phyloP scores from a whole-genome alignment of 2,797 vertebrate genomes.

The Dermochelys coriacea region DNA sequence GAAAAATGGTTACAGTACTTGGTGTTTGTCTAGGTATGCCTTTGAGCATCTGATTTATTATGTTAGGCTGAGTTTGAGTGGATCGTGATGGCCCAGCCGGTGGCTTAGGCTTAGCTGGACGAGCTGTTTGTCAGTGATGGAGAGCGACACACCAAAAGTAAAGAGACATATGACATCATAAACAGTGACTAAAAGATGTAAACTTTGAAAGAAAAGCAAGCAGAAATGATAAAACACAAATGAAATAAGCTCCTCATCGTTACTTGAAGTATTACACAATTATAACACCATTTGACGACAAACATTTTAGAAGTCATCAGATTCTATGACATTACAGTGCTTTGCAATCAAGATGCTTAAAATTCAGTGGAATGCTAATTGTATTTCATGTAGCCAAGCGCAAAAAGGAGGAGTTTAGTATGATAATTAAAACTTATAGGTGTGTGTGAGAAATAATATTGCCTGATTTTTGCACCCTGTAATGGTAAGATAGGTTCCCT shows the following conservation, averaged over 20 bases:
- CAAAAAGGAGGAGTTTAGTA: conserved; percentile 37
- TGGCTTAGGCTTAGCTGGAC: conserved; percentile 78
- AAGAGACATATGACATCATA: conserved; percentile 83
- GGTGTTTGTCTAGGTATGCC: conserved; percentile 84
- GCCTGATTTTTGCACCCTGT: neutral
- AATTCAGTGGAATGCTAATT: conserved; percentile 36
- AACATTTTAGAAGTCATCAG: conserved; percentile 55
- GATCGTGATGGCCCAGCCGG: conserved; percentile 81
- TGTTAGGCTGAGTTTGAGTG: conserved; percentile 83
- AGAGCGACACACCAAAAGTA: conserved; percentile 83
- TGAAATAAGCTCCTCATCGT: conserved; percentile 58
- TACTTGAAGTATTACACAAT: conserved; percentile 32
- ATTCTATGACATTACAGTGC: neutral
- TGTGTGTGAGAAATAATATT: conserved; percentile 22
- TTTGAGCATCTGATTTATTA: conserved; percentile 84
- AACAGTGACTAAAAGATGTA: conserved; percentile 80
- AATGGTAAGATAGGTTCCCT: conserved; percentile 30
- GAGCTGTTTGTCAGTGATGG: conserved; percentile 81
- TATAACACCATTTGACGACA: conserved; percentile 67
- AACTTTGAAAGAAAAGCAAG: conserved; percentile 82
- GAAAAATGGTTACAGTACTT: conserved; percentile 85
- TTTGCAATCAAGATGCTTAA: conserved; percentile 69
- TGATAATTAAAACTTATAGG: conserved; percentile 50
- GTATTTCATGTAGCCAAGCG: conserved; percentile 39
- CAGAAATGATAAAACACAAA: conserved; percentile 75